Evolutionary conservation across 2,113 vertebrate genomes (phyloP).

Genomic region (Dipodomys stephensi): DNA sequence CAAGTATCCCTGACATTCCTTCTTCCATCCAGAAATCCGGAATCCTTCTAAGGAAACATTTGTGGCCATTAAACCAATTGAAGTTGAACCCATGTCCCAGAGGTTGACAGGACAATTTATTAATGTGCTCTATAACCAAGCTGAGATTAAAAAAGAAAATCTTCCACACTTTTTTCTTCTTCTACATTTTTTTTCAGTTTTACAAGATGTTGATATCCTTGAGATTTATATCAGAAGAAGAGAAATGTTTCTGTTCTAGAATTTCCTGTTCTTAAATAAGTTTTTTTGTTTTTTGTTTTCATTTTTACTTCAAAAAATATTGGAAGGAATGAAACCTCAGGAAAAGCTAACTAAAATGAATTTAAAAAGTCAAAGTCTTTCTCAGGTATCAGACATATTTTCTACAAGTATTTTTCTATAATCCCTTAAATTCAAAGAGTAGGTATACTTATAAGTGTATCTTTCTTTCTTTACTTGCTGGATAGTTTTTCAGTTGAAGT

Average conservation of each 20-base stretch:
- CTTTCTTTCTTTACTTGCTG: not conserved
- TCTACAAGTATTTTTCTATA: not conserved
- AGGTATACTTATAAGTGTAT: not conserved
- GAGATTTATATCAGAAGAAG: slow-evolving; percentile 13
- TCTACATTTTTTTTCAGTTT: slow-evolving; percentile 3
- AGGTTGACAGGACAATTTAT: slow-evolving; percentile 70
- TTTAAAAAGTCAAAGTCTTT: not conserved
- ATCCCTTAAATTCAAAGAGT: not conserved
- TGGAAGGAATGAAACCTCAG: slow-evolving; percentile 69
- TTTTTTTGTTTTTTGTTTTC: slow-evolving; percentile 11
- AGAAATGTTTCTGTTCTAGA: slow-evolving; percentile 70
- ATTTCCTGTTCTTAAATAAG: slow-evolving; percentile 76
- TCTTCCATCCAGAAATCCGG: slow-evolving; percentile 26
- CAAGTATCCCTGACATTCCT: slow-evolving; percentile 40
- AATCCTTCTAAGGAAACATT: slow-evolving; percentile 70
- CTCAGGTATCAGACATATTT: not conserved
- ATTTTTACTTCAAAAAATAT: slow-evolving; percentile 79
- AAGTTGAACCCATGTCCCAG: slow-evolving; percentile 62
- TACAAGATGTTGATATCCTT: slow-evolving; percentile 44
- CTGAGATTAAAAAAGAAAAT: slow-evolving; percentile 45
- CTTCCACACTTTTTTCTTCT: slow-evolving; percentile 9
- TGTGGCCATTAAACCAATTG: slow-evolving; percentile 54
- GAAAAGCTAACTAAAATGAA: slow-evolving; percentile 74
- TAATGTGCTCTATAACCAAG: not conserved
- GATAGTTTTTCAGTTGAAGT: slow-evolving; percentile 34